A percentile compares a stretch with the other conserved stretches of the same genome.
These are phyloP conservation scores for Dysdera silvatica DNA, from an alignment of 1,140 invertebrate genomes.

Conservation along the genomic window DNA sequence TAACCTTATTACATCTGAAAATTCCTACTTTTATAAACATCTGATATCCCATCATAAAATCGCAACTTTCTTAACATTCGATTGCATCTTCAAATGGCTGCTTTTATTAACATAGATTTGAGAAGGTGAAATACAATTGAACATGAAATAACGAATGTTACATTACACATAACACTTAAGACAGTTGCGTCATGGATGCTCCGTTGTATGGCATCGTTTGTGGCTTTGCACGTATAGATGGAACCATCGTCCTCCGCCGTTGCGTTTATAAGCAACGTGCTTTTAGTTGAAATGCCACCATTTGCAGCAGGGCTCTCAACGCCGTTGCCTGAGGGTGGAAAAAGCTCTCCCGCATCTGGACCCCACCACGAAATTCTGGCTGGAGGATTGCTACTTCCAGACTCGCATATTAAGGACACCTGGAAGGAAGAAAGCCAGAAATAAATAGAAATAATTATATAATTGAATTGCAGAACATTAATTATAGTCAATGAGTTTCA, in stretches of 20 bases:
- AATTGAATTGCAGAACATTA: too few species aligned
- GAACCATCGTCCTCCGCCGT: slow-evolving; percentile 66
- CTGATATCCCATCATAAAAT: too few species aligned
- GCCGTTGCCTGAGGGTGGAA: slow-evolving; percentile 59
- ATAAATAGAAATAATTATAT: too few species aligned
- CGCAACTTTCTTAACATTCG: too few species aligned
- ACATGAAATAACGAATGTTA: too few species aligned
- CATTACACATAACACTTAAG: slow-evolving; percentile 84
- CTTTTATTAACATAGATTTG: too few species aligned
- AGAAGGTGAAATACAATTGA: too few species aligned
- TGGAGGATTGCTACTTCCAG: slow-evolving; percentile 84
- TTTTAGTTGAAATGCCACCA: slow-evolving; percentile 71
- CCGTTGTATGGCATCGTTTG: slow-evolving; percentile 68
- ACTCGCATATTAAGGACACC: slow-evolving; percentile 68
- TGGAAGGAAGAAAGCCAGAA: not conserved
- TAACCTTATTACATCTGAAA: too few species aligned
- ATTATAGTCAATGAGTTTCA: not conserved
- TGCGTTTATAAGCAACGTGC: slow-evolving; percentile 69
- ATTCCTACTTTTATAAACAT: too few species aligned
- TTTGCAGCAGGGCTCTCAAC: slow-evolving; percentile 65
- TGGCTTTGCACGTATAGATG: slow-evolving; percentile 86
- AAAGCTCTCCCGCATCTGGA: slow-evolving; percentile 35
- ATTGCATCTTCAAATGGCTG: too few species aligned
- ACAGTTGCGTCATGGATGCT: slow-evolving; percentile 76
- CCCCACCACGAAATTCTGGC: slow-evolving; percentile 87